These are phyloP conservation scores for Parazoanthus swiftii DNA, from an alignment of 92 coral and sea anemone genomes.

Conservation along the genomic window DNA sequence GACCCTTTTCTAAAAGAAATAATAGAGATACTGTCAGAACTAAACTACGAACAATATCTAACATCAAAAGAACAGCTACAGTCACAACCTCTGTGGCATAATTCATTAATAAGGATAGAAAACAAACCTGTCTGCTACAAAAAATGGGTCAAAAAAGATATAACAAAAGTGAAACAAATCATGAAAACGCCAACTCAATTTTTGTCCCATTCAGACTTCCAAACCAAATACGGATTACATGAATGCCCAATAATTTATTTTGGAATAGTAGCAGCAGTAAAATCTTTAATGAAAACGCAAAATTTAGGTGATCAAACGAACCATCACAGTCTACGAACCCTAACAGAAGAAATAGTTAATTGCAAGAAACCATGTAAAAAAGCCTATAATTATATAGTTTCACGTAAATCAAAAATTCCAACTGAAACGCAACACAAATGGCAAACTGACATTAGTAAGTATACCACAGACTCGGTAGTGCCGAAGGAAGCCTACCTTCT, in stretches of 20 bases:
- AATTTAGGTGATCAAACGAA: neutral
- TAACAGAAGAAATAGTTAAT: neutral
- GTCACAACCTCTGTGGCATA: slow-evolving; percentile 21
- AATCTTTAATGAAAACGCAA: slow-evolving; percentile 1
- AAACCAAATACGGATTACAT: slow-evolving; percentile 11
- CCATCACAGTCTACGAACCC: neutral
- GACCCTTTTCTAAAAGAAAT: slow-evolving; percentile 5
- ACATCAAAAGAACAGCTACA: slow-evolving; percentile 34
- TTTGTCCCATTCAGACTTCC: slow-evolving; percentile 11
- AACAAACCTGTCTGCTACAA: neutral
- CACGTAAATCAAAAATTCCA: neutral
- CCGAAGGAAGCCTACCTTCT: neutral
- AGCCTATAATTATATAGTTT: slow-evolving; percentile 5
- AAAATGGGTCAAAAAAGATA: slow-evolving; percentile 26
- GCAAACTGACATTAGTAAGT: slow-evolving; percentile 14
- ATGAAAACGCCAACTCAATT: slow-evolving; percentile 22
- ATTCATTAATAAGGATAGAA: slow-evolving; percentile 13
- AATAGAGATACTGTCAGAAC: slow-evolving; percentile 18
- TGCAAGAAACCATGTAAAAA: neutral
- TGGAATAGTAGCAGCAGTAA: neutral
- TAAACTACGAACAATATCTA: slow-evolving; percentile 31
- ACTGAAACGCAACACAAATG: slow-evolving; percentile 10
- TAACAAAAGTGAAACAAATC: slow-evolving; percentile 38
- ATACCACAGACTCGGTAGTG: neutral
- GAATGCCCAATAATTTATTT: slow-evolving; percentile 14